Evolutionary conservation across 2,113 vertebrate genomes (phyloP), one percentile per base, ranked within the genome.

Genomic region (Callorhinus ursinus): DNA sequence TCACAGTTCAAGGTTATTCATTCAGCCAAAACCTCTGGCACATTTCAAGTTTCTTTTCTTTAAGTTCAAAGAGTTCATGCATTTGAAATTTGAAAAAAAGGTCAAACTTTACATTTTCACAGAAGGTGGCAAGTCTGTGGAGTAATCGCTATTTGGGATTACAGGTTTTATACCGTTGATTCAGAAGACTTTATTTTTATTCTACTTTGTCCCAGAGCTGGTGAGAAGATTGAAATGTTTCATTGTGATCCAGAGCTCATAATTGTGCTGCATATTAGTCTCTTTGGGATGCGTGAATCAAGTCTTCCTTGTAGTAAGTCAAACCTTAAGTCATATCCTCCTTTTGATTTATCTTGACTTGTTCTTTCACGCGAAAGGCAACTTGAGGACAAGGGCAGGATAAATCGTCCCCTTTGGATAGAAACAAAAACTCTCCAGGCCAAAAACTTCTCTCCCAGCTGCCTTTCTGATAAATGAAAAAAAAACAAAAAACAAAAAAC

Each of bases 31-130:
- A 83, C 65, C 65, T 77, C 82, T 51, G 77, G 42, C 21, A 90
- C 93, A 83, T 67, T 94, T 82, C 88, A 87, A 81, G 69, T 86
- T 93, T 69, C 82, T 90, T 96, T 92, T 46, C 87, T 95, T 92
- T 69, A 85, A 84, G 76, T 95, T 96, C 81, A 94, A 95, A 97
- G 22, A 94, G 46, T 86, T 96, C 65, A 26, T 69, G 88, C 92
- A 51, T 93, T 89, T 97, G 61, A 95, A 92, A 98, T 92, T 46
- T 79, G 59, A 28, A 72, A 39, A 91, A 88, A 96, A 96, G 77
- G 96, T 96, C 90, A 93, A 87, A 71, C 59, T 97, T 97, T 80
- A 77, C 88, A 91, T 94, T 94, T 93, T 96, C 95, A 79, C 59
- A 80, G 71, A 90, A 61, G 39, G 88, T 26, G 39, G 96, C 61